These are phyloP conservation scores for Pipistrellus nathusii DNA, from an alignment of 2,797 vertebrate species.

Conservation along the genomic window DNA sequence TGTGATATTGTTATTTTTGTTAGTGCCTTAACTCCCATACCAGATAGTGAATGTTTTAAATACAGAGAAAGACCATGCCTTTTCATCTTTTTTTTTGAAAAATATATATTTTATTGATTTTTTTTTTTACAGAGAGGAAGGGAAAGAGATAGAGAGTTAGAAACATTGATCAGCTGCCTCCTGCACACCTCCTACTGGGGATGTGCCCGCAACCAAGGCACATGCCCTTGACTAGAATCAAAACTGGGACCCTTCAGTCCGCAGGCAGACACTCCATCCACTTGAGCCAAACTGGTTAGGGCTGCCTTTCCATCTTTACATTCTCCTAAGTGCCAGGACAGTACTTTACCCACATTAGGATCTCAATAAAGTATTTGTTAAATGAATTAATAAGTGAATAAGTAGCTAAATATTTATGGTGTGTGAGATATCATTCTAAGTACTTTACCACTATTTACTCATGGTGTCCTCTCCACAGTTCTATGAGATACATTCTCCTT, in stretches of 20 bases:
- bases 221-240: too few relatives aligned
- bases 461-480: background rate
- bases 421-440: background rate
- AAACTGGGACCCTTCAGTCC: too few relatives aligned
- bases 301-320: background rate
- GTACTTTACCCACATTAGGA: background rate
- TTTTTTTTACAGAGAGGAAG: too few relatives aligned
- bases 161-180: too few relatives aligned
- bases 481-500: background rate
- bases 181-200: too few relatives aligned
- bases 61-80: background rate
- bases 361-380: background rate
- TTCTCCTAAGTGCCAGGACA: background rate
- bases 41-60: background rate
- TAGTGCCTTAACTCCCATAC: background rate
- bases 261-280: too few relatives aligned
- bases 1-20: background rate
- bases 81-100: conserved; percentile 19
- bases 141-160: too few relatives aligned
- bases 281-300: too few relatives aligned
- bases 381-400: background rate
- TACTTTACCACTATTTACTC: background rate
- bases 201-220: too few relatives aligned
- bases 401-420: background rate
- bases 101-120: too few relatives aligned